These are phyloP conservation scores for Sarcophaga rosellei DNA, from an alignment of 2,888 invertebrate genomes.

Conservation along the genomic window DNA sequence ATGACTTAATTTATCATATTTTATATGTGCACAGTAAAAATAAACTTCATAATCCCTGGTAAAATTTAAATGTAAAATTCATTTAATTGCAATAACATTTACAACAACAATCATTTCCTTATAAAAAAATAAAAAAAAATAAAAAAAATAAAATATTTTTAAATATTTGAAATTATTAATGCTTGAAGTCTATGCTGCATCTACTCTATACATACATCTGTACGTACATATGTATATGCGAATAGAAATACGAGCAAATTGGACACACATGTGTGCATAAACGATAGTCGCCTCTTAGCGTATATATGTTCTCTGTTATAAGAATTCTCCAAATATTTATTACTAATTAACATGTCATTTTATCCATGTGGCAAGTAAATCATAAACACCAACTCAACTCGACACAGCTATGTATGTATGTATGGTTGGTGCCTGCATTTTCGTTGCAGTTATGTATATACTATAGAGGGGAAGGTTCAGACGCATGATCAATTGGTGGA, in stretches of 20 bases:
- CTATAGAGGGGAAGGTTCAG: background rate
- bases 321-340: slow-evolving; percentile 67
- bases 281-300: background rate
- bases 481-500: slow-evolving; percentile 2
- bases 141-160: too few relatives aligned
- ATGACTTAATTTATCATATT: background rate
- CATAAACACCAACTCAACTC: slow-evolving; percentile 66
- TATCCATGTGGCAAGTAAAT: slow-evolving; percentile 68
- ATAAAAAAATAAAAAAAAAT: background rate
- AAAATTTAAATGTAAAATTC: background rate
- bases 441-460: too few relatives aligned
- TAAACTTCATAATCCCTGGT: background rate
- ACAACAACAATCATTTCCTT: background rate
- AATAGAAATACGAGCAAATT: slow-evolving; percentile 27
- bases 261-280: slow-evolving; percentile 30
- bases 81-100: slow-evolving; percentile 2
- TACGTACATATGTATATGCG: background rate
- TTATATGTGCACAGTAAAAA: background rate
- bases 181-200: background rate
- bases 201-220: background rate
- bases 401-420: too few relatives aligned
- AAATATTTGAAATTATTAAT: background rate
- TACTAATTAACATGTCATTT: slow-evolving; percentile 69
- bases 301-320: slow-evolving; percentile 26
- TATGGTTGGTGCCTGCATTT: background rate